Evolutionary conservation across 2,888 invertebrate species (phyloP), one percentile per base, ranked within the genome.

Genomic region (Acanthacorydalis orientalis): DNA sequence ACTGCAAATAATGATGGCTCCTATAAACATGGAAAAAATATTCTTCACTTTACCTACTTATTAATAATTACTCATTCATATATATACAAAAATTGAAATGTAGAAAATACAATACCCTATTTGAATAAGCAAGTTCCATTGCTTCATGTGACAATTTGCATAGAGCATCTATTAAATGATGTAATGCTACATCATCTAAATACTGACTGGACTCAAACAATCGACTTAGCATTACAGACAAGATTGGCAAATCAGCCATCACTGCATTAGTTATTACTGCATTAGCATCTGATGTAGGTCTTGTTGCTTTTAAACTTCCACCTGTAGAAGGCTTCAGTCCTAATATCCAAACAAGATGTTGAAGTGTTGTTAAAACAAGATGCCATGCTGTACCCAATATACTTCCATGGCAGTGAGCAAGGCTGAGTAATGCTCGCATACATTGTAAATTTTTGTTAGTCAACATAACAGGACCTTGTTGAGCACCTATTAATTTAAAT

Each of bases 361-460:
- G 95, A 31, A 97, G 68, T 0, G 96, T 96, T 8, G 95, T 92
- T 31, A 98, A 75, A 0, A 97, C 90, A 39, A 96, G 79, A 62
- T 95, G 84, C 97, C 97, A 97, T 0, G 95, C 88, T 44, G 89
- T 84, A 44, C 90, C 92, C 51, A 97, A 73, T 52, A 89, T 82
- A 57, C 84, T 83, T 0, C 96, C 96, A 64, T 95, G 92, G 51
- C 89, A 81, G 60, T 91, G 89, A 0, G 95, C 92, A 46, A 95
- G 72, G 57, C 82, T 78, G 43, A 98, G 72, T 44, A 98, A 69
- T 0, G 95, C 87, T 52, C 91, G 75, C 86, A 97, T 95, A 32
- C 95, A 93, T 58, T 96, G 92, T 48, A 98, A 75, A 74, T 98
- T 98, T 58, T 97, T 95, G 0, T 93, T 87, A 3, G 96, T 97